Base-by-base conservation (phyloP, 2,113 vertebrate genomes). In the Poeciliopsis turrubarensis region DNA sequence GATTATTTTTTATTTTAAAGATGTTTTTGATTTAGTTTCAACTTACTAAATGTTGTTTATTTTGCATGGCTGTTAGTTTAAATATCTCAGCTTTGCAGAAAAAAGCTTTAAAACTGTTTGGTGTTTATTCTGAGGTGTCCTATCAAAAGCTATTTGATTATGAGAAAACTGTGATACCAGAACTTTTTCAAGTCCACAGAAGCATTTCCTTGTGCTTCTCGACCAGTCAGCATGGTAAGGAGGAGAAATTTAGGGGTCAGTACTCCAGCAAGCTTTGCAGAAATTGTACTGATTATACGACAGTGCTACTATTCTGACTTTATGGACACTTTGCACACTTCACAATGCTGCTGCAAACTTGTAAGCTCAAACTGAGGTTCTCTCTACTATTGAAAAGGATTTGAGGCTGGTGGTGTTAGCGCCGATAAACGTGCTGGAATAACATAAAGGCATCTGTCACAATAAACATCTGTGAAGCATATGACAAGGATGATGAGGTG, bases 381-480 rank as follows among this genome's bases (percentile, higher is more conserved):
- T 54, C 22, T 9, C 2, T n/a, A 19, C 44, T n/a, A n/a, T 54
- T 54, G 5, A 10, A 10, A 54, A 25, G 19, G 22, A n/a, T 54
- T 17, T 10, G 47, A 7, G 7, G 47, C 1, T 54, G 19, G 51
- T 25, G 19, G 51, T 54, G 15, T 54, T 25, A 54, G 51, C 22
- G 6, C 22, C 10, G 51, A n/a, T 54, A 25, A n/a, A 25, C 2
- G 51, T 25, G 51, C 51, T 54, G 51, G 7, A 25, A 54, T 22
- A 54, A 7, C 22, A 25, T 9, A 39, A 65, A n/a, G 5, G 4
- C 13, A 29, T 11, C 22, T 9, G 29, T 32, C 3, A 17, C 29
- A 83, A 72, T 39, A 41, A 87, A 85, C 85, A 80, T 78, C 60
- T 73, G 22, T 79, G 83, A 66, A 70, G 76, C 81, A 41, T 81